Evolutionary conservation across 2,113 vertebrate genomes (phyloP), one percentile per base, ranked within the genome.

Genomic region (Sander vitreus): DNA sequence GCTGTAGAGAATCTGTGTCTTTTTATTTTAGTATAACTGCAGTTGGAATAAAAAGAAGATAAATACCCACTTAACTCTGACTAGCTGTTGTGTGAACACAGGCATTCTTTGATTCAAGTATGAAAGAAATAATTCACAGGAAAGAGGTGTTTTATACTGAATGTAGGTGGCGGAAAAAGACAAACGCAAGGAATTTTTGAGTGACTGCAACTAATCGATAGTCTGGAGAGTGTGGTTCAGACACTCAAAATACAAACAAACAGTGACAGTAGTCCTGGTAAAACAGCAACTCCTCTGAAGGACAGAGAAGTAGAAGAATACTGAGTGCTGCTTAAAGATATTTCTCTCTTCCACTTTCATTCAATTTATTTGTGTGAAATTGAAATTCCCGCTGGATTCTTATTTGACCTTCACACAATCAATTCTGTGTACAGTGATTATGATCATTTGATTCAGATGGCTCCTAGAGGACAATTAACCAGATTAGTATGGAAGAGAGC

Each of bases 231-330:
- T 75, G 57, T 0, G 30, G 71, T 85, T 82, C 5, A 59, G 54
- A 48, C 54, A 1, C 19, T 70, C 53, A 33, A 58, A 69, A 75
- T 76, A 80, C 53, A 78, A 78, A 73, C 48, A 12, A 5, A 33
- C 33, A 6, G 33, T 33, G 33, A 2, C 73, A 69, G 77, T 78
- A 23, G 19, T 84, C 50, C 51, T 69, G 48, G 74, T 82, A 54
- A 58, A 89, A 78, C 58, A 89, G 67, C 78, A 88, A 82, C 64
- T 79, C 68, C 11, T 76, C 47, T 67, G 83, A 89, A 72, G 55
- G 36, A 68, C 73, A 58, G 19, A 60, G 36, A 27, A 36, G 33
- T 68, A 63, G 62, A 68, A 80, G 39, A 19, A 53, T 25, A 54
- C 15, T 62, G 47, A 47, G 66, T 62, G 58, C 63, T 67, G 64